phyloP scores from a whole-genome alignment of 1,140 invertebrate genomes.

The Achroia grisella region DNA sequence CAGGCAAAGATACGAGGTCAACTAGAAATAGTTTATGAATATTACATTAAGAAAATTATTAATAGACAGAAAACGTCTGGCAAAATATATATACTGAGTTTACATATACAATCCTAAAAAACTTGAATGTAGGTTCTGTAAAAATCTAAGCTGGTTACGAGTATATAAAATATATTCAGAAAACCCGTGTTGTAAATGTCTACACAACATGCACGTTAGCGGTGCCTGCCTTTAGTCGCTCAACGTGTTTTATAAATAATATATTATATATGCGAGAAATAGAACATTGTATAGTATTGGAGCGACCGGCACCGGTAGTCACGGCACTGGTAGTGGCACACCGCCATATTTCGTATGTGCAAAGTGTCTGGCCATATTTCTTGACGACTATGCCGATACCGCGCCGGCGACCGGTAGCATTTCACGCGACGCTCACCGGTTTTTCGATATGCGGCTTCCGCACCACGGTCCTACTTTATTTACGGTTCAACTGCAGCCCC shows the following conservation, averaged over 20 bases:
- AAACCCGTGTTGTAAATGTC: slow-evolving; percentile 6
- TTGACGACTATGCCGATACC: slow-evolving; percentile 36
- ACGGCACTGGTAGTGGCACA: slow-evolving; percentile 23
- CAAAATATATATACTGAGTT: too few species aligned
- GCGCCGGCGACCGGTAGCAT: slow-evolving; percentile 41
- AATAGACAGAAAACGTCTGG: too few species aligned
- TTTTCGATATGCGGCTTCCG: slow-evolving; percentile 62
- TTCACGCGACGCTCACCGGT: slow-evolving; percentile 57
- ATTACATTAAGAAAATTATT: too few species aligned
- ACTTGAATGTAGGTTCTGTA: background rate
- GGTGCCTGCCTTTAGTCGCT: background rate
- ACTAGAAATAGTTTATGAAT: too few species aligned
- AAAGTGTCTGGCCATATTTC: slow-evolving; percentile 48
- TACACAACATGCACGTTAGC: slow-evolving; percentile 7
- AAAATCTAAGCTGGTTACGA: background rate
- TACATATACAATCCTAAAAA: too few species aligned
- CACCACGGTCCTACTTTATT: slow-evolving; percentile 52
- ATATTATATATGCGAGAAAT: background rate
- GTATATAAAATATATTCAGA: slow-evolving; percentile 1
- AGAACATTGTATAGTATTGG: slow-evolving; percentile 2
- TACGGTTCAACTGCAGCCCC: slow-evolving; percentile 36
- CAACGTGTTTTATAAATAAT: background rate
- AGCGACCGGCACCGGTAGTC: slow-evolving; percentile 39
- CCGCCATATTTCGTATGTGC: slow-evolving; percentile 51
- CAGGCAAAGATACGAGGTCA: too few species aligned